Percentiles rank a stretch among this genome's conserved stretches.
These are phyloP conservation scores for Bacillus rossius DNA, from an alignment of 1,140 invertebrate species.

Conservation along the genomic window DNA sequence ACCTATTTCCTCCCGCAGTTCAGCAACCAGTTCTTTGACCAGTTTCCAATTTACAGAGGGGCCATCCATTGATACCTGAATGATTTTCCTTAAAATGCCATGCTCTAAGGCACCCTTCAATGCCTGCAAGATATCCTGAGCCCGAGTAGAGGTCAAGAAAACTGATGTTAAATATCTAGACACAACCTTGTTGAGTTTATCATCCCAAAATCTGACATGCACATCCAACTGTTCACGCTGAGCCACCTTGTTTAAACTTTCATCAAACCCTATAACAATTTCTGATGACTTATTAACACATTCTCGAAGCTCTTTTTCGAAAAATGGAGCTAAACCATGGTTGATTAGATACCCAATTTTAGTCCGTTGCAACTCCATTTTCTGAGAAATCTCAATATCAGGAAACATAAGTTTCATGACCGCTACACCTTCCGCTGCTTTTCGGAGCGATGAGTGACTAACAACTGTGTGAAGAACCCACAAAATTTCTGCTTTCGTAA, in stretches of 20 bases:
- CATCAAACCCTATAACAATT: conserved; percentile 23
- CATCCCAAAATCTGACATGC: conserved; percentile 17
- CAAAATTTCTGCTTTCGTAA: too few relatives aligned
- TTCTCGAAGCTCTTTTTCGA: conserved; percentile 16
- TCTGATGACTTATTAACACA: conserved; percentile 9
- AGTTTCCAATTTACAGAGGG: conserved; percentile 21
- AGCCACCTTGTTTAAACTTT: conserved; percentile 21
- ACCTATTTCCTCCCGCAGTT: neutral
- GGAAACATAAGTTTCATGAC: conserved; percentile 21
- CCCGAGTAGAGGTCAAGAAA: conserved; percentile 16
- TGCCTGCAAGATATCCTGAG: conserved; percentile 18
- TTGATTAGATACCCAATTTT: conserved; percentile 21
- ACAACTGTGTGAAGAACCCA: too few relatives aligned
- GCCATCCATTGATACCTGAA: conserved; percentile 14
- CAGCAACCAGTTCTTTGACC: conserved; percentile 7
- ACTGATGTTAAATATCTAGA: conserved; percentile 20
- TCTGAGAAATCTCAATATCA: conserved; percentile 19
- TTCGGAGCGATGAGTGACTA: conserved; percentile 13
- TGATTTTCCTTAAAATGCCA: conserved; percentile 3
- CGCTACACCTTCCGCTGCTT: conserved; percentile 13
- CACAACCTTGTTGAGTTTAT: conserved; percentile 9
- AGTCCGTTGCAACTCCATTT: conserved; percentile 22
- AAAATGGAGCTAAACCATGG: conserved; percentile 21
- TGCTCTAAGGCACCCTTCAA: conserved; percentile 4
- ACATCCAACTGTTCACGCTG: conserved; percentile 17